Evolutionary conservation across 2,888 invertebrate species (phyloP), one percentile per base, ranked within the genome.

Genomic region (Drosophila dives): DNA sequence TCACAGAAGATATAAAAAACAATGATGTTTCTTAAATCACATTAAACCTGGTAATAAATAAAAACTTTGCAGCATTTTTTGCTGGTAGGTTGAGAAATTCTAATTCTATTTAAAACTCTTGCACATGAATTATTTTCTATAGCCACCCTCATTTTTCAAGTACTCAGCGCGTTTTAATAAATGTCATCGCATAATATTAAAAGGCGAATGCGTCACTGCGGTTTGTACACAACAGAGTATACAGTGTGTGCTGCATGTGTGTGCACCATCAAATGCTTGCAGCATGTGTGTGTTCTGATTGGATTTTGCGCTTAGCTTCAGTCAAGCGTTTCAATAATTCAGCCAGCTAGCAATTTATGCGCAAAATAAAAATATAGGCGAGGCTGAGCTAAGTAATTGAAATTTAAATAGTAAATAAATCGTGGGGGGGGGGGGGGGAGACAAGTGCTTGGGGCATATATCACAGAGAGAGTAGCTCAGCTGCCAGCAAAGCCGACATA

Each of bases 291-390:
- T 66, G 49, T 67, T 53, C 70, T 83, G 83, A 85, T 85, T 82
- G 80, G 78, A 76, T 85, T 83, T 82, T 74, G 53, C 72, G 71
- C 78, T 80, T 54, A 45, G 64, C 72, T 76, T 78, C 89, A 85
- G 83, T 86, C 86, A 82, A 75, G 75, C 80, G 70, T 48, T 75
- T 83, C 82, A 89, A 89, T 89, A 86, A 89, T 86, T 86, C 81
- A 89, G 59, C 58, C 60, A 51, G 33, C 67, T 65, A 38, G 59
- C 66, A 73, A 65, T 72, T 67, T 68, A 49, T 63, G 68, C 11
- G 51, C 20, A 20, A 11, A 32, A 10, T 17, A 38, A 11, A 32
- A 26, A n/a, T 10, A n/a, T 4, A 17, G 32, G 5, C 17, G 6
- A 11, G 11, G 36, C 55, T 32, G 4, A 33, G 54, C 56, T 58